phyloP scores from a whole-genome alignment of 1,140 invertebrate genomes.

The Megalonaias nervosa region DNA sequence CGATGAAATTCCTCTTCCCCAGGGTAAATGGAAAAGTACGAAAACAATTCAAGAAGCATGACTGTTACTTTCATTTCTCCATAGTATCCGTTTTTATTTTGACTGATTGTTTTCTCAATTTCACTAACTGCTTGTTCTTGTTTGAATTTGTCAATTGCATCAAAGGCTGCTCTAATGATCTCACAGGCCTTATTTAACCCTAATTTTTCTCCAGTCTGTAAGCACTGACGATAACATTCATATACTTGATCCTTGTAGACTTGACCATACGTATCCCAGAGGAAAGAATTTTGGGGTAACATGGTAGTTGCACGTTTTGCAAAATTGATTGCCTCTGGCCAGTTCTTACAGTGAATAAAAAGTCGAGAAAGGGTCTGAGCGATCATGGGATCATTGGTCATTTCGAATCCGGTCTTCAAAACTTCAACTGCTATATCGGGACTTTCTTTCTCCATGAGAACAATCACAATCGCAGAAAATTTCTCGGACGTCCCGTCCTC shows the following conservation, averaged over 20 bases:
- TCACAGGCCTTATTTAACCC: slow-evolving; percentile 9
- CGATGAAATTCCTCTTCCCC: slow-evolving; percentile 24
- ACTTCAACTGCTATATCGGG: slow-evolving; percentile 34
- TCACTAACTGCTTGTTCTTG: slow-evolving; percentile 38
- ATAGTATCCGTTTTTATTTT: slow-evolving; percentile 42
- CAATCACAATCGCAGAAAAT: slow-evolving; percentile 42
- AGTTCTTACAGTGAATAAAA: slow-evolving; percentile 42
- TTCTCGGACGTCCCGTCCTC: slow-evolving; percentile 27
- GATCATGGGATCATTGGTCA: slow-evolving; percentile 41
- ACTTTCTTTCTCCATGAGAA: slow-evolving; percentile 30
- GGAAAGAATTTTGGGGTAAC: slow-evolving; percentile 44
- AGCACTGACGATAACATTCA: slow-evolving; percentile 27
- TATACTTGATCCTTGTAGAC: slow-evolving; percentile 38
- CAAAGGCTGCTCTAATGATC: slow-evolving; percentile 22
- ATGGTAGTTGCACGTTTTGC: slow-evolving; percentile 31
- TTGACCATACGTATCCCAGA: slow-evolving; percentile 52
- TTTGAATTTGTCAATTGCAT: slow-evolving; percentile 33
- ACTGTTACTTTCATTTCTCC: slow-evolving; percentile 40
- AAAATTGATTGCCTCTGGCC: slow-evolving; percentile 41
- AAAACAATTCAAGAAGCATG: slow-evolving; percentile 30
- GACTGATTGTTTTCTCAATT: slow-evolving; percentile 10
- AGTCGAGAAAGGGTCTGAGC: slow-evolving; percentile 49
- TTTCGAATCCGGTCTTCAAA: slow-evolving; percentile 35
- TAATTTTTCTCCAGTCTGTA: slow-evolving; percentile 4
- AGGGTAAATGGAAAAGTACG: slow-evolving; percentile 8